A percentile compares a stretch with the other conserved stretches of the same genome.
phyloP scores from a whole-genome alignment of 2,797 vertebrate genomes.

The Enteromius mattozi region DNA sequence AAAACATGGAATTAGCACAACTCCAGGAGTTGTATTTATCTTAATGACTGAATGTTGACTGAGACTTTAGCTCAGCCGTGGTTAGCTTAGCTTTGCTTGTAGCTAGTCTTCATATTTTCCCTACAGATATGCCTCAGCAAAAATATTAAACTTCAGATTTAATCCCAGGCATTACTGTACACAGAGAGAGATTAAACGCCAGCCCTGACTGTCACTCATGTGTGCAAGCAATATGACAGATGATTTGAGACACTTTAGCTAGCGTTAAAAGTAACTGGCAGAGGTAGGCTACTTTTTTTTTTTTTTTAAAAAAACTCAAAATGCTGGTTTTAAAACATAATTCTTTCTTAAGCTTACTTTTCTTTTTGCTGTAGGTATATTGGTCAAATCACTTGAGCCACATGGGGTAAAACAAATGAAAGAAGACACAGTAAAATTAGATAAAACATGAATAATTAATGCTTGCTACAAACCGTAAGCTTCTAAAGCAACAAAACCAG shows the following conservation, averaged over 20 bases:
- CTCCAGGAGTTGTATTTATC: conserved; percentile 3
- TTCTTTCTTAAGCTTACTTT: not conserved
- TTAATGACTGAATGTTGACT: conserved; percentile 39
- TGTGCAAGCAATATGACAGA: not conserved
- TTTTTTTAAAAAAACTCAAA: not conserved
- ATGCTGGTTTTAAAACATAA: not conserved
- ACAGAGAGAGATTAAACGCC: conserved; percentile 43
- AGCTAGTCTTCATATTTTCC: not conserved
- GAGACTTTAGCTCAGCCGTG: conserved; percentile 7
- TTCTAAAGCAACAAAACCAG: conserved; percentile 14
- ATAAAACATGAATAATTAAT: conserved; percentile 24
- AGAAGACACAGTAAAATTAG: not conserved
- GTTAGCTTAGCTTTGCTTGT: conserved; percentile 6
- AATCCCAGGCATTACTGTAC: conserved; percentile 41
- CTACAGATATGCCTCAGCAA: conserved; percentile 2
- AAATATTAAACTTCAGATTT: conserved; percentile 40
- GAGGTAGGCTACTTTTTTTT: not conserved
- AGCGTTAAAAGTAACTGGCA: not conserved
- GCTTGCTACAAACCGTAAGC: conserved; percentile 11
- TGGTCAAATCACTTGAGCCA: not conserved
- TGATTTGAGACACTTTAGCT: not conserved
- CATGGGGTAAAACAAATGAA: conserved; percentile 4
- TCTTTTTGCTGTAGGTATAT: not conserved
- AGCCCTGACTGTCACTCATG: conserved; percentile 18
- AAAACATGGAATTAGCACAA: not conserved